Conservation (phyloP, 2,888 invertebrate genomes). For the Drosophila maculinotata region DNA sequence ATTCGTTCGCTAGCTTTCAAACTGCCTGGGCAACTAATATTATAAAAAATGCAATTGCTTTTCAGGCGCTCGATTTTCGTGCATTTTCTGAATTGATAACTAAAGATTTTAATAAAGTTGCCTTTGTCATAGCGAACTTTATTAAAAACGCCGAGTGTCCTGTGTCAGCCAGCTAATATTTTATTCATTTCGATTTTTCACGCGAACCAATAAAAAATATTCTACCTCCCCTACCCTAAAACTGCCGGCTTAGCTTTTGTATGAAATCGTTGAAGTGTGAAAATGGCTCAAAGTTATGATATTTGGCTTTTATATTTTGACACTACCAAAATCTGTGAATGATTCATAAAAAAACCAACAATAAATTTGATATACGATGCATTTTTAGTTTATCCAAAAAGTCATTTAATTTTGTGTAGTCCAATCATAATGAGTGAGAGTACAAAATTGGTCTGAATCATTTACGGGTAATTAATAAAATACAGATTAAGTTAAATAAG, state of each 20-base stretch:
- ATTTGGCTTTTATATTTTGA: slow-evolving; percentile 25
- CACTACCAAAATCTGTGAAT: slow-evolving; percentile 24
- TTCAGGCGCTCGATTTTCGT: slow-evolving; percentile 24
- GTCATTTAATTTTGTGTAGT: neutral
- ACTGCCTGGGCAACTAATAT: slow-evolving; percentile 26
- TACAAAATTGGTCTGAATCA: no score
- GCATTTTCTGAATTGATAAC: slow-evolving; percentile 40
- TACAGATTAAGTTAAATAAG: no score
- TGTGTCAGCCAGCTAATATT: slow-evolving; percentile 53
- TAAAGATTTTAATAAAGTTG: slow-evolving; percentile 62
- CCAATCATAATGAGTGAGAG: neutral
- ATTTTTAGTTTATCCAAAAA: slow-evolving; percentile 3
- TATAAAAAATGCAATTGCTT: slow-evolving; percentile 36
- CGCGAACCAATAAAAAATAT: slow-evolving; percentile 31
- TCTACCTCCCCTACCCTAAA: slow-evolving; percentile 13
- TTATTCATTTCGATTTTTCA: slow-evolving; percentile 59
- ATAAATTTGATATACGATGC: neutral
- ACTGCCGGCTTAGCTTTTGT: slow-evolving; percentile 51
- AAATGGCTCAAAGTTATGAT: slow-evolving; percentile 59
- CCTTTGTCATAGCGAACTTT: slow-evolving; percentile 57
- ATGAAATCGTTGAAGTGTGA: slow-evolving; percentile 53
- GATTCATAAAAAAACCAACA: slow-evolving; percentile 12
- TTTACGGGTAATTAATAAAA: no score
- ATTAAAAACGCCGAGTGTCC: slow-evolving; percentile 51
- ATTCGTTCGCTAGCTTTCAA: slow-evolving; percentile 25